Percentiles rank a stretch among this genome's conserved stretches.
Evolutionary conservation across 2,888 invertebrate genomes (phyloP).

Genomic region (Leptinotarsa rubiginosa): DNA sequence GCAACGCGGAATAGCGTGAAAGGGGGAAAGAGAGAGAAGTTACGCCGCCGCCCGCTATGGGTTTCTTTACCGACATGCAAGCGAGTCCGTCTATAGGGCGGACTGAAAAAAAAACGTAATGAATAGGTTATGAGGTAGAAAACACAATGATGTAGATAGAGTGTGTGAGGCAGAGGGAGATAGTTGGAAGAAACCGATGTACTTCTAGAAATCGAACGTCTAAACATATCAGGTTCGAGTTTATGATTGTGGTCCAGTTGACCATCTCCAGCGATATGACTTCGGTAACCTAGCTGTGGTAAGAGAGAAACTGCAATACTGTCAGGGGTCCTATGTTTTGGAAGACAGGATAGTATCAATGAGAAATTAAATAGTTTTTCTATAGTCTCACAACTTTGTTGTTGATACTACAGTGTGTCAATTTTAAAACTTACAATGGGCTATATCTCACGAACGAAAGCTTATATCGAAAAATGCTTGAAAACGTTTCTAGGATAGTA

Average conservation of each 20-base stretch:
- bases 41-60: slow-evolving; percentile 20
- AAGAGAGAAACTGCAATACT: too few relatives aligned
- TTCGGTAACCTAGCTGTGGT: too few relatives aligned
- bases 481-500: too few relatives aligned
- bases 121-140: slow-evolving; percentile 5
- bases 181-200: neutral
- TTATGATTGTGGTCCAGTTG: neutral
- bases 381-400: too few relatives aligned
- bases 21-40: neutral
- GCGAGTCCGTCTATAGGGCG: slow-evolving; percentile 12
- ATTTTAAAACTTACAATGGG: too few relatives aligned
- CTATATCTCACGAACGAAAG: too few relatives aligned
- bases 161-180: neutral
- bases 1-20: neutral
- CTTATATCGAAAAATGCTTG: too few relatives aligned
- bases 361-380: too few relatives aligned
- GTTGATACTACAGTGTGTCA: too few relatives aligned
- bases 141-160: neutral
- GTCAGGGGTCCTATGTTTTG: too few relatives aligned
- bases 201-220: slow-evolving; percentile 11
- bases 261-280: slow-evolving; percentile 2
- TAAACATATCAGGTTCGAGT: neutral
- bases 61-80: slow-evolving; percentile 15
- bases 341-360: too few relatives aligned
- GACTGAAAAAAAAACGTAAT: slow-evolving; percentile 7